These are phyloP conservation scores for Maniola hyperantus DNA, from an alignment of 2,888 invertebrate genomes.

Conservation along the genomic window DNA sequence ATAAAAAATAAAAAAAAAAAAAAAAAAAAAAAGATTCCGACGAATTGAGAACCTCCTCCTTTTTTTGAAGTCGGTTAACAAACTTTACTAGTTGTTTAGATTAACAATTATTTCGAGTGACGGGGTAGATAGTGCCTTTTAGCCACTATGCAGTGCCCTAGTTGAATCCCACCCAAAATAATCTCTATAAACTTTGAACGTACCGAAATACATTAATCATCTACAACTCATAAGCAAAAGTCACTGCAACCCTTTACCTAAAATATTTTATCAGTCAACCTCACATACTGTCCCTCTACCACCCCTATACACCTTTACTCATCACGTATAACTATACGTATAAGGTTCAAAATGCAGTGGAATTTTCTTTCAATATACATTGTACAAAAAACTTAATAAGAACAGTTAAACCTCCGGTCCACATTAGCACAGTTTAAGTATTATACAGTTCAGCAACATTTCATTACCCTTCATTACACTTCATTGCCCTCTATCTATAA, in stretches of 20 bases:
- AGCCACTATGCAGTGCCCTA: not conserved
- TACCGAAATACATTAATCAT: slow-evolving; percentile 23
- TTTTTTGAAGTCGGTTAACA: too few relatives aligned
- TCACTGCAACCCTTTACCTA: slow-evolving; percentile 23
- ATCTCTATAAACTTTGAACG: slow-evolving; percentile 5
- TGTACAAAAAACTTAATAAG: slow-evolving; percentile 17
- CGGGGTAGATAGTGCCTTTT: not conserved
- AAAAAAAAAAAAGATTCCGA: too few relatives aligned
- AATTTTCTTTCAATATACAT: not conserved
- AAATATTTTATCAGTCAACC: slow-evolving; percentile 21
- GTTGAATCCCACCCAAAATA: slow-evolving; percentile 1
- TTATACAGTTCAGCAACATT: not conserved
- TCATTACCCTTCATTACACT: too few relatives aligned
- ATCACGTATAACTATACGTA: not conserved
- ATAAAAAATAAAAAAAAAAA: too few relatives aligned
- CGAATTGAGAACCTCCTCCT: too few relatives aligned
- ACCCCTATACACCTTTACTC: slow-evolving; percentile 2
- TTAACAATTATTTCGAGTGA: too few relatives aligned
- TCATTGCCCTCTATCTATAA: too few relatives aligned
- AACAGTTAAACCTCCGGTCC: slow-evolving; percentile 9
- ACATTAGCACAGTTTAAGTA: not conserved
- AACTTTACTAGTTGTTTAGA: too few relatives aligned
- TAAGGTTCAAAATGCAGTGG: slow-evolving; percentile 1
- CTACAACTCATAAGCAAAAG: slow-evolving; percentile 19
- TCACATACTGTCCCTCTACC: slow-evolving; percentile 21